These are phyloP conservation scores for Atta colombica DNA, from an alignment of 1,140 invertebrate genomes.

Conservation along the genomic window DNA sequence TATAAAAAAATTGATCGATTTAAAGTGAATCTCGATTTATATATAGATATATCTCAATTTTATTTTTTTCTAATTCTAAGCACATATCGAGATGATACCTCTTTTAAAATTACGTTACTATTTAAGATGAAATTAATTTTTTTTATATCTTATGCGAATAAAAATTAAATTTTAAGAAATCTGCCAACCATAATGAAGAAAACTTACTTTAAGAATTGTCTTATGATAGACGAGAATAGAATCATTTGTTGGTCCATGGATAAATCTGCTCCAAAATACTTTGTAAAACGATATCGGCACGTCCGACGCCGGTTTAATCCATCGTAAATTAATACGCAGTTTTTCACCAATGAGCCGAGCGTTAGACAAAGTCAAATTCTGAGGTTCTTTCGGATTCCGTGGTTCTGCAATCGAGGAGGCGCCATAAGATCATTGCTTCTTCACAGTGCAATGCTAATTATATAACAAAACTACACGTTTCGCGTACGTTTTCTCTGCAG, in stretches of 20 bases:
- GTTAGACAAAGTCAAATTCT: conserved; percentile 88
- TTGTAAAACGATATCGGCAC: conserved; percentile 88
- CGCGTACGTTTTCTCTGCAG: background rate
- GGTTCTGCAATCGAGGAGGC: conserved; percentile 86
- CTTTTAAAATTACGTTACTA: background rate
- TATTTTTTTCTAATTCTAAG: background rate
- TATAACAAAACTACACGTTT: background rate
- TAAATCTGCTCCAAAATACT: conserved; percentile 89
- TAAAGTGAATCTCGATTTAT: no score
- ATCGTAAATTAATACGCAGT: conserved; percentile 87
- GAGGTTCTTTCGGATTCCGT: conserved; percentile 89
- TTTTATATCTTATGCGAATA: background rate
- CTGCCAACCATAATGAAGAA: background rate
- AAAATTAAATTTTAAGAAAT: background rate
- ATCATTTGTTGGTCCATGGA: conserved; percentile 86
- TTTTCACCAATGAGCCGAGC: conserved; percentile 85
- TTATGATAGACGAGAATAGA: conserved; percentile 89
- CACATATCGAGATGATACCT: background rate
- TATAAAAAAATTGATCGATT: no score
- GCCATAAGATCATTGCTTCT: background rate
- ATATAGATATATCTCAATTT: background rate
- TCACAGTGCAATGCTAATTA: background rate
- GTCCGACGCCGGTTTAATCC: conserved; percentile 89
- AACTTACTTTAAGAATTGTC: conserved; percentile 87
- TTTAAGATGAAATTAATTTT: background rate